Evolutionary conservation across 2,113 vertebrate species (phyloP).

Genomic region (Hystrix cristata): DNA sequence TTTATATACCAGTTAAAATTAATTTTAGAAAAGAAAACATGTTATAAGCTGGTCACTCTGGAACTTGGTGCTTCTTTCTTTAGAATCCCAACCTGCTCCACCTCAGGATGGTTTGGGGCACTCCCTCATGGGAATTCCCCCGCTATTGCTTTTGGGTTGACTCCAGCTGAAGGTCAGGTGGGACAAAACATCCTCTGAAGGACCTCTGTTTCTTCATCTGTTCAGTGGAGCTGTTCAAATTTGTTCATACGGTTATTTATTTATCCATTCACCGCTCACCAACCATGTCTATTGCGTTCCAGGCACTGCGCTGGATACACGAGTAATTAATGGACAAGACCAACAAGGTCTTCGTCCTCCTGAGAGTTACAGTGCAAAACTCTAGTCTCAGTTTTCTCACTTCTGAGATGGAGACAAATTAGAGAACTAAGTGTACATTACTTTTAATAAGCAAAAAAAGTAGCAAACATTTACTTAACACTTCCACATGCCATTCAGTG

Average conservation of each 20-base stretch:
- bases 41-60: not conserved
- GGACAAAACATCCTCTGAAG: not conserved
- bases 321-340: not conserved
- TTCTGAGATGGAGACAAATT: not conserved
- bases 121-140: not conserved
- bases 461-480: not conserved
- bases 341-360: not conserved
- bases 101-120: not conserved
- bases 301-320: not conserved
- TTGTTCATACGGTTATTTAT: not conserved
- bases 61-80: not conserved
- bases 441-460: constrained; percentile 57
- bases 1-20: not conserved
- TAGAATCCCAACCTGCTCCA: not conserved
- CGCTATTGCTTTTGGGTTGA: not conserved
- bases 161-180: no score
- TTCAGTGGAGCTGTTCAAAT: not conserved
- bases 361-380: not conserved
- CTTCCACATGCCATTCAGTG: not conserved
- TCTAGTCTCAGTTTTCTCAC: not conserved
- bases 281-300: not conserved
- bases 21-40: not conserved
- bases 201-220: not conserved
- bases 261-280: not conserved
- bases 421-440: not conserved